A percentile compares a stretch with the other conserved stretches of the same genome.
phyloP scores from a whole-genome alignment of 2,113 vertebrate species.

The Callaeas wilsoni region DNA sequence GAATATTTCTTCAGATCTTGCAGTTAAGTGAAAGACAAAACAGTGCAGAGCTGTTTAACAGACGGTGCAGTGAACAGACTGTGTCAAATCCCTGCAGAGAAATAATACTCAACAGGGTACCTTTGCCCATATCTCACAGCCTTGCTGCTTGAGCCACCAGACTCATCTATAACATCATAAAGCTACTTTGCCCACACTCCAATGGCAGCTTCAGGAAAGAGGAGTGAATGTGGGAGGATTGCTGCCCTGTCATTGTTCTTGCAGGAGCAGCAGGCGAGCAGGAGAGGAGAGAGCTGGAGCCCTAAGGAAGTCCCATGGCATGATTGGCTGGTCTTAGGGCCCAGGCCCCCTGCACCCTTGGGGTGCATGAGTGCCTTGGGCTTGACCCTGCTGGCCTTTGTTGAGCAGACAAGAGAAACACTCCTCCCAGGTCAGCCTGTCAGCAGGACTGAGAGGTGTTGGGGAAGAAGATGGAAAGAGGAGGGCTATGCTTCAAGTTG shows the following conservation, averaged over 20 bases:
- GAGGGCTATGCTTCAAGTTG: neutral
- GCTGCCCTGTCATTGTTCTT: neutral
- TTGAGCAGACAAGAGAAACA: neutral
- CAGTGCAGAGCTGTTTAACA: neutral
- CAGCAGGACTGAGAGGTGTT: neutral
- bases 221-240: neutral
- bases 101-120: neutral
- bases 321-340: neutral
- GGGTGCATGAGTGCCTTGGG: neutral
- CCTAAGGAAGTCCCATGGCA: neutral
- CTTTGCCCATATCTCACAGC: neutral
- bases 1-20: neutral
- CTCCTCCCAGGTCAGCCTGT: neutral
- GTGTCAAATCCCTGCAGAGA: neutral
- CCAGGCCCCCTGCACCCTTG: neutral
- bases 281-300: neutral
- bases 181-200: neutral
- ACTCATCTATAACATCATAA: neutral
- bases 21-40: neutral
- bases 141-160: neutral
- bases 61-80: neutral
- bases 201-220: neutral
- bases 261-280: neutral
- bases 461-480: neutral
- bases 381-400: neutral